Evolutionary conservation across 2,888 invertebrate species (phyloP).

Genomic region (Pandemis cinnamomeana): DNA sequence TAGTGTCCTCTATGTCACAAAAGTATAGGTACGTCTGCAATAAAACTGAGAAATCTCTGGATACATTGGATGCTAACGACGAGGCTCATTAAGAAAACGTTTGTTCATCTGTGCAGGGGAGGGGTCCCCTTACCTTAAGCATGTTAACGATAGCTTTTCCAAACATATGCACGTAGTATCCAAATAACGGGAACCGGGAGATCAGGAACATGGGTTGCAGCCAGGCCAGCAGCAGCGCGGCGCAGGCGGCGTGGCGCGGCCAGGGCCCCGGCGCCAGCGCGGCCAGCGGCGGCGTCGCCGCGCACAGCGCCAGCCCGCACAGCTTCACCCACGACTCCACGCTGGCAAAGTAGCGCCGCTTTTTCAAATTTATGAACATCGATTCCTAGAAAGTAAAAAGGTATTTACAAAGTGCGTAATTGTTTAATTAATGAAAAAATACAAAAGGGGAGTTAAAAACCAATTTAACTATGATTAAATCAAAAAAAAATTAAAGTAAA

Average conservation of each 20-base stretch:
- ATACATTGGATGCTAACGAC: no score
- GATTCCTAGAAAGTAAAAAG: slow-evolving; percentile 14
- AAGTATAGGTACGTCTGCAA: no score
- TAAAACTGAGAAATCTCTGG: no score
- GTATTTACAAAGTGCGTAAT: no score
- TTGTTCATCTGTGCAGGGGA: no score
- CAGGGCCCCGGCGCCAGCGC: background rate
- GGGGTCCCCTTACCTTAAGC: no score
- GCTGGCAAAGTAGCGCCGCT: background rate
- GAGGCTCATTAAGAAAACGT: no score
- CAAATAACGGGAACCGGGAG: slow-evolving; percentile 68
- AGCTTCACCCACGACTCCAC: slow-evolving; percentile 18
- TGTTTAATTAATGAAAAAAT: no score
- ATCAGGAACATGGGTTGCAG: slow-evolving; percentile 69
- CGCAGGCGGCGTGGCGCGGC: slow-evolving; percentile 21
- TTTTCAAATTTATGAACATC: slow-evolving; percentile 5
- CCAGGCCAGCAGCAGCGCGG: slow-evolving; percentile 67
- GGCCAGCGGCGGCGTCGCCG: background rate
- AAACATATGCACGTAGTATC: slow-evolving; percentile 75
- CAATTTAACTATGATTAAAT: no score
- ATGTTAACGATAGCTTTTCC: slow-evolving; percentile 47
- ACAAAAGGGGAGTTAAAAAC: no score
- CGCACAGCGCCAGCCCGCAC: background rate
- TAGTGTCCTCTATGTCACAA: no score
- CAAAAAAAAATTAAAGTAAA: no score